Evolutionary conservation across 2,113 vertebrate genomes (phyloP).

Genomic region (Albula glossodonta): DNA sequence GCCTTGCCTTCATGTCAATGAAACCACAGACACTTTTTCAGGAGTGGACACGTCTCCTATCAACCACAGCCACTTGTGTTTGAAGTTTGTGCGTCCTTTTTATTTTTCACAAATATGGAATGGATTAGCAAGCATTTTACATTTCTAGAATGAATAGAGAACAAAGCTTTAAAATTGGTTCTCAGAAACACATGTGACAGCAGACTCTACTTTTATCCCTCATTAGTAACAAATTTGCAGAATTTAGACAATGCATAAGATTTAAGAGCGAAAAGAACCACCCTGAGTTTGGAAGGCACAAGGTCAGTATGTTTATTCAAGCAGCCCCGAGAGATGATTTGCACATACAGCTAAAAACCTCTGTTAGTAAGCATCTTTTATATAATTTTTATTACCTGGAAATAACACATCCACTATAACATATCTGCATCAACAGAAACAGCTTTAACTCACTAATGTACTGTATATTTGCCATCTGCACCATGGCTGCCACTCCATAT

Average conservation of each 20-base stretch:
- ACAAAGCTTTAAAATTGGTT: not conserved
- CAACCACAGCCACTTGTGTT: not conserved
- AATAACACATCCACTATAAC: too few species aligned
- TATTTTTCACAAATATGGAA: too few species aligned
- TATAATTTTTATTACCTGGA: too few species aligned
- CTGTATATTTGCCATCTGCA: too few species aligned
- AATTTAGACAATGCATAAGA: not conserved
- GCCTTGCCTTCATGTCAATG: slow-evolving; percentile 34
- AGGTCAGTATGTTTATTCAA: too few species aligned
- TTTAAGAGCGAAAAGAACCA: not conserved
- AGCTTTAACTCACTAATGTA: too few species aligned
- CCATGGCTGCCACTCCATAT: too few species aligned
- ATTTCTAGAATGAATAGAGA: not conserved
- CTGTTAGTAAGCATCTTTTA: too few species aligned
- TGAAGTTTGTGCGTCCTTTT: not conserved
- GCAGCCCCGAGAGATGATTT: too few species aligned
- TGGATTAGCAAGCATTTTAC: not conserved
- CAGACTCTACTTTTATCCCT: not conserved
- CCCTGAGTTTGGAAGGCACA: not conserved
- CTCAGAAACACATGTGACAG: not conserved
- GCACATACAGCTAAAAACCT: too few species aligned
- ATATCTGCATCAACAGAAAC: too few species aligned
- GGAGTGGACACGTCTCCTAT: not conserved
- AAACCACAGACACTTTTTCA: not conserved
- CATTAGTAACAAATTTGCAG: not conserved